Conservation (phyloP, 2,888 invertebrate species). For the Trachelus stipa region DNA sequence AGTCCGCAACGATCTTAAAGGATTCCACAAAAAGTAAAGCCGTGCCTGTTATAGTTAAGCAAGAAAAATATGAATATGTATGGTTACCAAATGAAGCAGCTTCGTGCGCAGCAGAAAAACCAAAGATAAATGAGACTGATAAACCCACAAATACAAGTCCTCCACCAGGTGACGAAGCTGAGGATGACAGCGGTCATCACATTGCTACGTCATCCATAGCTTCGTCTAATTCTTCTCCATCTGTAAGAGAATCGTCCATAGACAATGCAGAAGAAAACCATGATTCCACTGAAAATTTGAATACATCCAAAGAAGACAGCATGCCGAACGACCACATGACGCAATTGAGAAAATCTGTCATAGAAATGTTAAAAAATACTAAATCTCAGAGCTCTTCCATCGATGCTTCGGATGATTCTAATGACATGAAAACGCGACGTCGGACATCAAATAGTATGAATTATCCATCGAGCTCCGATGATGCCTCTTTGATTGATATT, state of each 20-base stretch:
- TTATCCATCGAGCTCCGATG: background rate
- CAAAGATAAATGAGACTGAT: slow-evolving; percentile 10
- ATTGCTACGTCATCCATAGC: background rate
- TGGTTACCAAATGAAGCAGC: slow-evolving; percentile 28
- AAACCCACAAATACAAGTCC: slow-evolving; percentile 24
- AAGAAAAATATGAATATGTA: slow-evolving; percentile 33
- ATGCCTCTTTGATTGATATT: background rate
- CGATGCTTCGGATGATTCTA: background rate
- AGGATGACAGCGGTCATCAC: slow-evolving; percentile 1
- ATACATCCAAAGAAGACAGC: background rate
- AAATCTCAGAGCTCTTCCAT: background rate
- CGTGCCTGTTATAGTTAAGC: slow-evolving; percentile 33
- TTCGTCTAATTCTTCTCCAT: background rate
- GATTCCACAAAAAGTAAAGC: slow-evolving; percentile 1
- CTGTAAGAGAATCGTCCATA: background rate
- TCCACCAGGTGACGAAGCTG: slow-evolving; percentile 35
- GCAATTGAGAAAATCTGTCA: slow-evolving; percentile 11
- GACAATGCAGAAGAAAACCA: slow-evolving; percentile 5
- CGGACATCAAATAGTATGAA: background rate
- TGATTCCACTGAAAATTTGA: background rate
- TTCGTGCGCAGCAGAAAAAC: slow-evolving; percentile 9
- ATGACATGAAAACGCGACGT: background rate
- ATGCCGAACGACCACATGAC: background rate
- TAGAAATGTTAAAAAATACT: slow-evolving; percentile 13
- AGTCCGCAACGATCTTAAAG: background rate